A percentile compares a stretch with the other conserved stretches of the same genome.
Evolutionary conservation across 2,888 invertebrate species (phyloP).

Genomic region (Physocephala rufipes): DNA sequence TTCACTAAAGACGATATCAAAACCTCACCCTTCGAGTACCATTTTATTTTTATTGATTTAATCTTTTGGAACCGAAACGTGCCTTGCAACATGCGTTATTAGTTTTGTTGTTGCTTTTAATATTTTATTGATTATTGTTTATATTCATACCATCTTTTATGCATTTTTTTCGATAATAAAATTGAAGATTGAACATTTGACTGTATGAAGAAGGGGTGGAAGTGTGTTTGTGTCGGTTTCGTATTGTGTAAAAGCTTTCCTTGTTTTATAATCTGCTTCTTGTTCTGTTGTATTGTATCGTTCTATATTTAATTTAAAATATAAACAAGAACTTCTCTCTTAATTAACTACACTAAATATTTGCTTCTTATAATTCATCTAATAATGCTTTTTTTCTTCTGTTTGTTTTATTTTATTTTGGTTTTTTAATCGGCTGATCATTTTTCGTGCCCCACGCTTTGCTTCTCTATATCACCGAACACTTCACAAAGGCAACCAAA

Average conservation of each 20-base stretch:
- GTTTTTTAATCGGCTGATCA: conserved; percentile 19
- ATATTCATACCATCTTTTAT: conserved; percentile 1
- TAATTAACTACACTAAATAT: conserved; percentile 35
- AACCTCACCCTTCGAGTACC: too few species aligned
- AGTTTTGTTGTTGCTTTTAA: conserved; percentile 3
- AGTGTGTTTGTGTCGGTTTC: neutral
- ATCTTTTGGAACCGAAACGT: too few species aligned
- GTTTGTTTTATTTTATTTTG: conserved; percentile 28
- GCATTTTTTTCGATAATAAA: too few species aligned
- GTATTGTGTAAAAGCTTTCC: neutral
- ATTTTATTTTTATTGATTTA: too few species aligned
- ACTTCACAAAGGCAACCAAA: too few species aligned
- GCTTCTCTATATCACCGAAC: neutral
- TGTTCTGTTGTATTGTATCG: conserved; percentile 13
- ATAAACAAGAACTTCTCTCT: conserved; percentile 33
- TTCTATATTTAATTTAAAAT: conserved; percentile 21
- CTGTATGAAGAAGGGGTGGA: too few species aligned
- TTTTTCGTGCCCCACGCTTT: neutral
- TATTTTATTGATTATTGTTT: neutral
- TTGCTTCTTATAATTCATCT: conserved; percentile 33
- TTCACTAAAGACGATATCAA: too few species aligned
- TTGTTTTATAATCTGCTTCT: conserved; percentile 24
- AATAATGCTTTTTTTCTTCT: conserved; percentile 37
- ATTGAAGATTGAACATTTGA: neutral
- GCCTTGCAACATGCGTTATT: too few species aligned